Evolutionary conservation across 1,140 invertebrate species (phyloP).

Genomic region (Listronotus oregonensis): DNA sequence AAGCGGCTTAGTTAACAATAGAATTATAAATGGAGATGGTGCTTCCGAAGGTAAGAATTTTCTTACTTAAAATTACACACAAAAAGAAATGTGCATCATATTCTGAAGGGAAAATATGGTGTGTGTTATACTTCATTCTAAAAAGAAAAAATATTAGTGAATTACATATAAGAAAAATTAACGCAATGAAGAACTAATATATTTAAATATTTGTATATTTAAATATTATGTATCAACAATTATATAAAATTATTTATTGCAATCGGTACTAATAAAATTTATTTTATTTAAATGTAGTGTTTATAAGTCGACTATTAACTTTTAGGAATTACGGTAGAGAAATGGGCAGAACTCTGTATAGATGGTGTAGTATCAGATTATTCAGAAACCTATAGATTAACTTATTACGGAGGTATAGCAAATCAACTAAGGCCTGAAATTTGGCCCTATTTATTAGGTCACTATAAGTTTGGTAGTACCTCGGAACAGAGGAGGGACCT

Average conservation of each 20-base stretch:
- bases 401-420: conserved; percentile 86
- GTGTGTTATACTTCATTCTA: no score
- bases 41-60: conserved; percentile 59
- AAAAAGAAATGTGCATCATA: no score
- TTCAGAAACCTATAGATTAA: conserved; percentile 78
- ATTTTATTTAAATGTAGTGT: no score
- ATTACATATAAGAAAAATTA: no score
- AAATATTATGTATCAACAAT: no score
- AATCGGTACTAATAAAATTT: no score
- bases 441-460: conserved; percentile 89
- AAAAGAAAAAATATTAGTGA: no score
- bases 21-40: conserved; percentile 60
- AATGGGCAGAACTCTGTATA: conserved; percentile 68
- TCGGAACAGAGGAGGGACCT: conserved; percentile 69
- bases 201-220: no score
- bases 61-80: no score
- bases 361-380: conserved; percentile 66
- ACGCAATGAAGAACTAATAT: no score
- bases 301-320: conserved; percentile 38
- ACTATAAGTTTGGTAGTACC: conserved; percentile 82
- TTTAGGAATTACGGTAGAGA: conserved; percentile 69
- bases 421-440: conserved; percentile 80
- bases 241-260: no score
- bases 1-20: conserved; percentile 80
- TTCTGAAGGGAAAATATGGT: no score